Evolutionary conservation across 2,888 invertebrate species (phyloP).

Genomic region (Agapostemon virescens): DNA sequence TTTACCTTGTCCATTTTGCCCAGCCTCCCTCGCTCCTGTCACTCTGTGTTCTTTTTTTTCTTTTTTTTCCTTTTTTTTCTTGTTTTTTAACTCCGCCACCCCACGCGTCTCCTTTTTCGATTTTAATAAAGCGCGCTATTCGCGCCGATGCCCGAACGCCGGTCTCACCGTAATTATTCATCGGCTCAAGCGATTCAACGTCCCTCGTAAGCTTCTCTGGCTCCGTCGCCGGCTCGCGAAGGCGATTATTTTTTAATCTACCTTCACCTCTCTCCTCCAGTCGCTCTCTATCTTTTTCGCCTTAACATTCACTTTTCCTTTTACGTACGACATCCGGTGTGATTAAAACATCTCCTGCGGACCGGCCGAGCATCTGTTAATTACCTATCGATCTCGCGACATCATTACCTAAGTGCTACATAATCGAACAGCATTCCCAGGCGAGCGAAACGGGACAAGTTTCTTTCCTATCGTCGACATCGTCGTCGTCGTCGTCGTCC

Average conservation of each 20-base stretch:
- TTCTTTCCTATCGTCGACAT: conserved; percentile 14
- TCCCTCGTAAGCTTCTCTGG: conserved; percentile 1
- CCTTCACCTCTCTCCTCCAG: not conserved
- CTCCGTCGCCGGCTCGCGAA: conserved; percentile 4
- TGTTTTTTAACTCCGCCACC: not conserved
- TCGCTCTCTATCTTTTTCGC: not conserved
- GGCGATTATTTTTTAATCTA: conserved; percentile 49
- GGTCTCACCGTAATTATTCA: conserved; percentile 23
- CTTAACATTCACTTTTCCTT: not conserved
- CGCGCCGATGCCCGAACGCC: not conserved
- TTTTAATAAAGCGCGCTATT: conserved; percentile 18
- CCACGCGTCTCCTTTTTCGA: not conserved
- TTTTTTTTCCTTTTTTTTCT: not conserved
- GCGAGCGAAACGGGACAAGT: conserved; percentile 19
- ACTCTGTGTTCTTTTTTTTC: not conserved
- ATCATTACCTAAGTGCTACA: conserved; percentile 58
- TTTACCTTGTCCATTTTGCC: conserved; percentile 10
- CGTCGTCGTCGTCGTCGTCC: not conserved
- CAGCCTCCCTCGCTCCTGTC: too few relatives aligned
- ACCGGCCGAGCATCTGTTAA: conserved; percentile 44
- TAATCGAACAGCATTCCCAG: conserved; percentile 46
- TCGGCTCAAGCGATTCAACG: conserved; percentile 5
- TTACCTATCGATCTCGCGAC: conserved; percentile 59
- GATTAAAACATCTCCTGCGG: conserved; percentile 39
- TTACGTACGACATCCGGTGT: conserved; percentile 18